A percentile compares a stretch with the other conserved stretches of the same genome.
phyloP scores from a whole-genome alignment of 2,797 vertebrate species.

The Gadopsis bispinosus region DNA sequence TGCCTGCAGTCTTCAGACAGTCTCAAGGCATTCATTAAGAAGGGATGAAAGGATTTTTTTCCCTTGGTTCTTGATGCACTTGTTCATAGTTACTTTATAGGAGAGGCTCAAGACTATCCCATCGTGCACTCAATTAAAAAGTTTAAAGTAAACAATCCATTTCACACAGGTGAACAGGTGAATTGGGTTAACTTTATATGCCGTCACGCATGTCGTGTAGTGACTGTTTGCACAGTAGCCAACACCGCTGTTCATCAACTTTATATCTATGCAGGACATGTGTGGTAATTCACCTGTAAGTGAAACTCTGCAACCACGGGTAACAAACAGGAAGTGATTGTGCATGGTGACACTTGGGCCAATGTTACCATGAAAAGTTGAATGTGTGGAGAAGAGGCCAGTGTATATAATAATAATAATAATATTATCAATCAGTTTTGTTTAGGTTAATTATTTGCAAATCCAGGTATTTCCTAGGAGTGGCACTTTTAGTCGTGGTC shows the following conservation, averaged over 20 bases:
- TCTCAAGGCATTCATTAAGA: neutral
- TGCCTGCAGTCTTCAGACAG: neutral
- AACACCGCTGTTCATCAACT: neutral
- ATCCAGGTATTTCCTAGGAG: neutral
- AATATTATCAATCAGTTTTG: neutral
- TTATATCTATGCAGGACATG: neutral
- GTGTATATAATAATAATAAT: neutral
- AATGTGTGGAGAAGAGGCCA: neutral
- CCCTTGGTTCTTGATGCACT: neutral
- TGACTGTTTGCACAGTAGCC: neutral
- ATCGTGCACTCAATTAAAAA: neutral
- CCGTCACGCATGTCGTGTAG: neutral
- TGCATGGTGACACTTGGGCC: neutral
- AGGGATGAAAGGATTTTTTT: neutral
- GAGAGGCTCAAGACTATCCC: neutral
- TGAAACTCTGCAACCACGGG: neutral
- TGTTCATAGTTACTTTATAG: neutral
- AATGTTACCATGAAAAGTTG: neutral
- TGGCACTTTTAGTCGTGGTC: neutral
- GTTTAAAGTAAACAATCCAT: neutral
- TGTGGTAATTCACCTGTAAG: neutral
- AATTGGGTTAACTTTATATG: neutral
- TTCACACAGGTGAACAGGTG: neutral
- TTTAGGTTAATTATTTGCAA: neutral
- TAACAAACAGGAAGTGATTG: neutral